phyloP scores from a whole-genome alignment of 2,113 vertebrate genomes.

The Osmerus mordax region DNA sequence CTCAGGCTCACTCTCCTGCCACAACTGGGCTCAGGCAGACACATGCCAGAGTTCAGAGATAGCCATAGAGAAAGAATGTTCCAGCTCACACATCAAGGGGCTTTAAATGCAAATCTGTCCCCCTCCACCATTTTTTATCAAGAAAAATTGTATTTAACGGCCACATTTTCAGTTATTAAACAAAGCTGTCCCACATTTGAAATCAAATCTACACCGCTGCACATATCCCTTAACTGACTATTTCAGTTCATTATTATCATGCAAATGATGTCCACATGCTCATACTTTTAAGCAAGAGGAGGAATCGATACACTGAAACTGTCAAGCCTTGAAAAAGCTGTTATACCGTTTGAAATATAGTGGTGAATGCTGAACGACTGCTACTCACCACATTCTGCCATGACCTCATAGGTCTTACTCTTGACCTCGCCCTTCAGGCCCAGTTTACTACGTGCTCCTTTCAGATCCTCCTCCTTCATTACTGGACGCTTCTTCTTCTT shows the following conservation, averaged over 20 bases:
- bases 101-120: background rate
- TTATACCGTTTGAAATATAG: background rate
- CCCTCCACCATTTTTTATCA: no score
- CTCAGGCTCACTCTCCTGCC: background rate
- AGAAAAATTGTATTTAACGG: no score
- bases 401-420: conserved; percentile 97
- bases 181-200: background rate
- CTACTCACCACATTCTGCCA: conserved; percentile 87
- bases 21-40: background rate
- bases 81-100: background rate
- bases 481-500: conserved; percentile 93
- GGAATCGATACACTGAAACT: background rate
- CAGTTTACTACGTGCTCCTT: conserved; percentile 89
- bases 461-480: conserved; percentile 93
- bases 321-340: no score
- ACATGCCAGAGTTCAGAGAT: background rate
- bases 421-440: conserved; percentile 86
- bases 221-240: background rate
- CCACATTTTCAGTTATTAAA: background rate
- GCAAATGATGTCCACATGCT: background rate
- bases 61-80: background rate
- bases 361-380: background rate
- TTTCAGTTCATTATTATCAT: background rate
- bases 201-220: background rate
- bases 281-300: background rate